A percentile compares a stretch with the other conserved stretches of the same genome.
phyloP scores from a whole-genome alignment of 2,113 vertebrate species.

The Tyrannus savana region DNA sequence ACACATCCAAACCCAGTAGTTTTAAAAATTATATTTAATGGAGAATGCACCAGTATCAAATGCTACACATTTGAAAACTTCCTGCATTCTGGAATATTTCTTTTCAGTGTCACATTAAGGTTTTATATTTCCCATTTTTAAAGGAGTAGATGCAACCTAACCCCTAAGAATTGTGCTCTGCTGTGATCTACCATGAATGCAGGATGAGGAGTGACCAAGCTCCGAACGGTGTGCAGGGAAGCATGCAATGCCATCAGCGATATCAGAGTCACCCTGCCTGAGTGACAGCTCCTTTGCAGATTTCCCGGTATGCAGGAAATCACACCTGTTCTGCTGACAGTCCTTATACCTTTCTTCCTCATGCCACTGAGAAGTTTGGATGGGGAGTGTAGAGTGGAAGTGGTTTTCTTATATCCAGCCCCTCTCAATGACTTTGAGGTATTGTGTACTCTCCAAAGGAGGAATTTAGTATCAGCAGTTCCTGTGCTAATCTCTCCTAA shows the following conservation, averaged over 20 bases:
- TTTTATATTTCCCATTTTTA: neutral
- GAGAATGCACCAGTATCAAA: neutral
- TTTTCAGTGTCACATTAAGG: neutral
- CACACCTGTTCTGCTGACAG: neutral
- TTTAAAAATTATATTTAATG: neutral
- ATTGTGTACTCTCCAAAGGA: neutral
- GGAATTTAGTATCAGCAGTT: constrained; percentile 52
- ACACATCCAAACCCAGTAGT: neutral
- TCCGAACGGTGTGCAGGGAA: accelerated
- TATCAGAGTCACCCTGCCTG: neutral
- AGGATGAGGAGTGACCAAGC: neutral
- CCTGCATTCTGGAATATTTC: neutral
- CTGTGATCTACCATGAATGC: neutral
- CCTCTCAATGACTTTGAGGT: constrained; percentile 24
- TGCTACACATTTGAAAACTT: neutral
- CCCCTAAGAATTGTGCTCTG: neutral
- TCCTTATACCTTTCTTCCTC: neutral
- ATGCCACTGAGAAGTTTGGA: neutral
- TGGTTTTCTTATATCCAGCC: neutral
- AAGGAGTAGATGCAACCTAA: neutral
- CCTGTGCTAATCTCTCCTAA: constrained; percentile 43
- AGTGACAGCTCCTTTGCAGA: neutral
- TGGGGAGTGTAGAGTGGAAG: accelerated
- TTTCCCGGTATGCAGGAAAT: neutral
- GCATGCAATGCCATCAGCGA: neutral